phyloP scores from a whole-genome alignment of 2,888 invertebrate genomes.

The Acronicta leporina region DNA sequence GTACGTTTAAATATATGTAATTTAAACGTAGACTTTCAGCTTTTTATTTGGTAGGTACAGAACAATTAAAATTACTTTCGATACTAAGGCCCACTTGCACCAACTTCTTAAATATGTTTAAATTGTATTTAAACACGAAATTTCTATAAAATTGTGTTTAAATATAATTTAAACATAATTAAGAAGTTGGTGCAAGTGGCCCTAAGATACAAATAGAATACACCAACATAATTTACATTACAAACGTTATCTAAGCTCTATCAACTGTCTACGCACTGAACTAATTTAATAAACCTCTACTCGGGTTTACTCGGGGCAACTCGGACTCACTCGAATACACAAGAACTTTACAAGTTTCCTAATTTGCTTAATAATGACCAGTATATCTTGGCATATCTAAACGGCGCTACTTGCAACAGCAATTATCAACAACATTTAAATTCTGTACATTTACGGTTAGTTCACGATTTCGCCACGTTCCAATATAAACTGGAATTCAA shows the following conservation, averaged over 20 bases:
- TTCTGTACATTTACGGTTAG: not conserved
- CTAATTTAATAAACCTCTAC: constrained; percentile 31
- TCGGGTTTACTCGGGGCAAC: not conserved
- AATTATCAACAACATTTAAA: constrained; percentile 1
- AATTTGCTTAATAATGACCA: constrained; percentile 27
- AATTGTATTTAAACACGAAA: too few species aligned
- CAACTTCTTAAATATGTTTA: too few species aligned
- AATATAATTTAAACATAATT: too few species aligned
- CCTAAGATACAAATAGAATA: not conserved
- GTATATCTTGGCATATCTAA: not conserved
- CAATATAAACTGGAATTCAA: not conserved
- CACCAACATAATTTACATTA: constrained; percentile 27
- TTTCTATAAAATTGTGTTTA: too few species aligned
- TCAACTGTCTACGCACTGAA: constrained; percentile 29
- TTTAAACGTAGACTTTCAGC: too few species aligned
- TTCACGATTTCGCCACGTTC: not conserved
- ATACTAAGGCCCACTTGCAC: not conserved
- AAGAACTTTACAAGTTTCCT: constrained; percentile 20
- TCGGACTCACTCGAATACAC: not conserved
- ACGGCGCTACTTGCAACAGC: not conserved
- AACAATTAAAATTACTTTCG: not conserved
- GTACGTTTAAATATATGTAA: too few species aligned
- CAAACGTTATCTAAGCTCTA: constrained; percentile 28
- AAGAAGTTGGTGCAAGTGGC: too few species aligned
- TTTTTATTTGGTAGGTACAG: too few species aligned